These are phyloP conservation scores for Chlorops oryzae DNA, from an alignment of 1,140 invertebrate species.

Conservation along the genomic window DNA sequence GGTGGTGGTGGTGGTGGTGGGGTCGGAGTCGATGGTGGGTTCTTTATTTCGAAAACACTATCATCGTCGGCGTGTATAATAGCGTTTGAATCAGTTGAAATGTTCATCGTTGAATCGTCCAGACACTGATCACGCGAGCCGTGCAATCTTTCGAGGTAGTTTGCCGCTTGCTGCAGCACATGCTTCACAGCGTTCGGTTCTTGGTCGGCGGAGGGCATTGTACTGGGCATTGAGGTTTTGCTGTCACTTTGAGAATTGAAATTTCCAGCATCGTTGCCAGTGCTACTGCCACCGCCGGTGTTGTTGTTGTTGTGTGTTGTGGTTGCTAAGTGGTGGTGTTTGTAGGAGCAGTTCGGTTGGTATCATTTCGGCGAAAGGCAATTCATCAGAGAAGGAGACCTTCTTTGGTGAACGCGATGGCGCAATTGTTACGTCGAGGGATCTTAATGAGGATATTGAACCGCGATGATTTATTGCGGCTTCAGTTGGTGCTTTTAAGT, in stretches of 20 bases:
- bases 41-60: not conserved
- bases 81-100: not conserved
- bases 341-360: not conserved
- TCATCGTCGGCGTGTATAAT: not conserved
- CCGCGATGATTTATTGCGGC: constrained; percentile 37
- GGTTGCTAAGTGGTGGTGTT: not conserved
- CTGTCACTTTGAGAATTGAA: not conserved
- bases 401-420: constrained; percentile 44
- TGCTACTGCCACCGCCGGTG: not conserved
- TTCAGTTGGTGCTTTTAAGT: constrained; percentile 13
- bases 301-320: constrained; percentile 12
- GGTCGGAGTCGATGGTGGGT: not conserved
- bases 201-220: constrained; percentile 6
- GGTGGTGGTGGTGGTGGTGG: not conserved
- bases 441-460: constrained; percentile 40
- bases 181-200: constrained; percentile 35
- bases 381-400: constrained; percentile 43
- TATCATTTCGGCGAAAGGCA: constrained; percentile 16
- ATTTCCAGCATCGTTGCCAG: not conserved
- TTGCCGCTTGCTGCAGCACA: constrained; percentile 37
- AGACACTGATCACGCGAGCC: constrained; percentile 22
- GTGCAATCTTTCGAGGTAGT: constrained; percentile 42
- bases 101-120: constrained; percentile 1
- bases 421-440: constrained; percentile 36
- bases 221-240: not conserved